Conservation (phyloP, 2,797 vertebrate species). For the Catamblyrhynchus diadema region DNA sequence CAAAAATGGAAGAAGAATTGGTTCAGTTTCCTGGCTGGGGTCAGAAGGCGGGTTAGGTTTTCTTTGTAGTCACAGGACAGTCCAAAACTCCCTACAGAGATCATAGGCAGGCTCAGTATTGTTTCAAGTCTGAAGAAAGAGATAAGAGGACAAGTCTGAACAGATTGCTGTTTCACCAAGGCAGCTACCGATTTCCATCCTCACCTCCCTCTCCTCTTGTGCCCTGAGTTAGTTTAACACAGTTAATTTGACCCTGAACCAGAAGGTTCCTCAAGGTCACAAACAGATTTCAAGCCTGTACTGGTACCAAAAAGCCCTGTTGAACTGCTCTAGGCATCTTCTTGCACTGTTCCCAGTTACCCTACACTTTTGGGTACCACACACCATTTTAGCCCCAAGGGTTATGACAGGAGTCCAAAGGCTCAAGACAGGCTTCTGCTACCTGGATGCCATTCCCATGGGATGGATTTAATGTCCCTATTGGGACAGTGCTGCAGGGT, state of each 20-base stretch:
- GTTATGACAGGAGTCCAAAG: not conserved
- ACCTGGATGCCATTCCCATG: not conserved
- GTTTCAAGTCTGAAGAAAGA: constrained; percentile 78
- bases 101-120: constrained; percentile 83
- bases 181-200: not conserved
- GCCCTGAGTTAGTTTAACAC: not conserved
- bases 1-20: constrained; percentile 84
- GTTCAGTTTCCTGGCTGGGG: constrained; percentile 87
- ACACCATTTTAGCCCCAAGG: not conserved
- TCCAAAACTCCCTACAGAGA: constrained; percentile 96
- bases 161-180: not conserved
- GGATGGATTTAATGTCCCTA: not conserved
- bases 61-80: constrained; percentile 90
- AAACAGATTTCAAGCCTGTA: not conserved
- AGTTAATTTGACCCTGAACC: not conserved
- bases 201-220: not conserved
- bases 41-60: constrained; percentile 87
- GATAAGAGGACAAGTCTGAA: constrained; percentile 31
- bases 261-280: not conserved
- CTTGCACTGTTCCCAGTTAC: not conserved
- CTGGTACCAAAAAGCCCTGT: not conserved
- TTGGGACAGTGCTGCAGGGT: not conserved
- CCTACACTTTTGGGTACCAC: not conserved
- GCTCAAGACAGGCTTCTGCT: not conserved
- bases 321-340: not conserved